Conservation (phyloP, 2,888 invertebrate species). For the Matsumyia berberina region DNA sequence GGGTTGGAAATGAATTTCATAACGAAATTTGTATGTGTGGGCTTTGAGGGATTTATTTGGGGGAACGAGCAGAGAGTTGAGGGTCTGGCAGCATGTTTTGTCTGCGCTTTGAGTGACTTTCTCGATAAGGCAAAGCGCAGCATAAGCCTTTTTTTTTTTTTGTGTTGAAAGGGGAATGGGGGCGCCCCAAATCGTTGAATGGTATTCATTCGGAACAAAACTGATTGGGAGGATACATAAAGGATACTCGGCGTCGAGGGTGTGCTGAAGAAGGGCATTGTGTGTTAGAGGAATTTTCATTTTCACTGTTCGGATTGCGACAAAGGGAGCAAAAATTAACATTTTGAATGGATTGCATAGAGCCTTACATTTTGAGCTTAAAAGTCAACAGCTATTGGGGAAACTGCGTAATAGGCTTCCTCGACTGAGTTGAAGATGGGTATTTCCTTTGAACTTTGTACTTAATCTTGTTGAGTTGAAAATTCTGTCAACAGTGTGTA, state of each 20-base stretch:
- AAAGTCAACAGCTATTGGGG: no score
- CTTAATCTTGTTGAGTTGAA: no score
- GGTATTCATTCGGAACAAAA: conserved; percentile 34
- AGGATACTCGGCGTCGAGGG: conserved; percentile 4
- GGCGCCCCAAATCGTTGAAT: background rate
- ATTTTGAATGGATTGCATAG: no score
- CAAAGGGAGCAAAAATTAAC: no score
- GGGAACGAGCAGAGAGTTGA: background rate
- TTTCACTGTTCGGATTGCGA: no score
- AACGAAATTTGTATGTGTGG: conserved; percentile 46
- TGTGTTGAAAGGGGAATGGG: background rate
- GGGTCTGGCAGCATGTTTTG: background rate
- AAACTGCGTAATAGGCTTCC: no score
- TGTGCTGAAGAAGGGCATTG: no score
- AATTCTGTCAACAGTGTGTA: no score
- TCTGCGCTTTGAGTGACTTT: conserved; percentile 46
- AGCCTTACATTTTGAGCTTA: no score
- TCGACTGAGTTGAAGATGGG: no score
- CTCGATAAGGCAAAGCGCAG: conserved; percentile 35
- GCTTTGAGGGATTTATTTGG: conserved; percentile 20
- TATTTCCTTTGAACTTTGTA: no score
- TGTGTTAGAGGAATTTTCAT: no score
- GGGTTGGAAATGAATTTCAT: conserved; percentile 63
- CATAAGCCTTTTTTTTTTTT: conserved; percentile 28
- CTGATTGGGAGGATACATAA: background rate